A percentile compares a stretch with the other conserved stretches of the same genome.
phyloP scores from a whole-genome alignment of 2,888 invertebrate genomes.

The Aplocera efformata region DNA sequence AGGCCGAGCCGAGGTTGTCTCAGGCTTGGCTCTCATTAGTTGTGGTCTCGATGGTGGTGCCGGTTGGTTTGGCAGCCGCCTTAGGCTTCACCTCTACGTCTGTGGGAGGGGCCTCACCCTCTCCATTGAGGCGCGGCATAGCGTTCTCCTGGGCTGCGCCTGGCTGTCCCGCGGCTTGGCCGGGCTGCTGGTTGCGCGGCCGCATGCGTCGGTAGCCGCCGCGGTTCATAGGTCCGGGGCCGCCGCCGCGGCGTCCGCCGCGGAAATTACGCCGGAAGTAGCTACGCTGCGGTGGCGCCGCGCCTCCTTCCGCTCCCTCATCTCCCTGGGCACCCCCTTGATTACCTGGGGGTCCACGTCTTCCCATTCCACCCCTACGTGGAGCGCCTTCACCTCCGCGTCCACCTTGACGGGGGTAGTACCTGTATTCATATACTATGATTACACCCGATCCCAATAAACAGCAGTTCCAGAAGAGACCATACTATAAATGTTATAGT shows the following conservation, averaged over 20 bases:
- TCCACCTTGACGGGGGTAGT: slow-evolving; percentile 74
- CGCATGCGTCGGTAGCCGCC: slow-evolving; percentile 66
- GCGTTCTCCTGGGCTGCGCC: slow-evolving; percentile 31
- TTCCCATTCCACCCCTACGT: slow-evolving; percentile 81
- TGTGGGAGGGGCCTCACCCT: slow-evolving; percentile 50
- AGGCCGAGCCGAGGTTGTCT: slow-evolving; percentile 33
- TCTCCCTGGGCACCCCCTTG: slow-evolving; percentile 72
- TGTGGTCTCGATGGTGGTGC: slow-evolving; percentile 67
- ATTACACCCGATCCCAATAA: too few species aligned
- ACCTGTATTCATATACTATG: slow-evolving; percentile 48
- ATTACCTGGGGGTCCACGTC: slow-evolving; percentile 75
- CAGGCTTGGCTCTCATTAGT: slow-evolving; percentile 78
- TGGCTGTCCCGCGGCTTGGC: slow-evolving; percentile 35
- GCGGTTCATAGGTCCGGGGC: slow-evolving; percentile 66
- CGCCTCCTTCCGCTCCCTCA: slow-evolving; percentile 64
- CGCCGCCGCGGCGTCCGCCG: slow-evolving; percentile 81
- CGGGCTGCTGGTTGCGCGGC: slow-evolving; percentile 57
- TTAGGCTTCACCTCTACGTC: slow-evolving; percentile 51
- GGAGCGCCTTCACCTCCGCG: slow-evolving; percentile 79
- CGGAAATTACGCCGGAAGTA: slow-evolving; percentile 89
- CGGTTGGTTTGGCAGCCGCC: slow-evolving; percentile 55
- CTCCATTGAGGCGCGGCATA: slow-evolving; percentile 53
- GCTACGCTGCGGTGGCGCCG: slow-evolving; percentile 70
- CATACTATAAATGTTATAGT: too few species aligned
- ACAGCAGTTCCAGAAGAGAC: slow-evolving; percentile 4